phyloP scores from a whole-genome alignment of 2,797 vertebrate species.

The Allobates femoralis region DNA sequence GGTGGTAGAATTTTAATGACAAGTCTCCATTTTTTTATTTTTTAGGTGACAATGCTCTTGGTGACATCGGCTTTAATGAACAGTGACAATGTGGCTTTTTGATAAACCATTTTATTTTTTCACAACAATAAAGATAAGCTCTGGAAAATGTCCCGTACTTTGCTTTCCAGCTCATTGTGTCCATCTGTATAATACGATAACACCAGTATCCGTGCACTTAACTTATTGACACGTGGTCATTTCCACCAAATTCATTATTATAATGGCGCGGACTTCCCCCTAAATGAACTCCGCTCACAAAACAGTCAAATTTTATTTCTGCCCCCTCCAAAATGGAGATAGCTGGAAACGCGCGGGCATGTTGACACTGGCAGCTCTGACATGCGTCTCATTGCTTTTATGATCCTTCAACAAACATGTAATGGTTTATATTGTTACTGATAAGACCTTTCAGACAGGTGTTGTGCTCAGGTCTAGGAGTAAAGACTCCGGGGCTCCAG shows the following conservation, averaged over 20 bases:
- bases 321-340: slow-evolving; percentile 7
- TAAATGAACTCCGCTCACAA: background rate
- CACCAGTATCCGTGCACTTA: slow-evolving; percentile 19
- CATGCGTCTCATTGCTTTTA: slow-evolving; percentile 37
- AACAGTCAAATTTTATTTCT: background rate
- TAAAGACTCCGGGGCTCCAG: background rate
- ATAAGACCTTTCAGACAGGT: slow-evolving; percentile 45
- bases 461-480: background rate
- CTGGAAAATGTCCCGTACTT: slow-evolving; percentile 23
- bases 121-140: background rate
- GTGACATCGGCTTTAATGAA: background rate
- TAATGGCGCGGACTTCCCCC: slow-evolving; percentile 32
- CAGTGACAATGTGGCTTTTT: background rate
- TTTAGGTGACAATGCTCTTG: background rate
- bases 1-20: no score
- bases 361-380: slow-evolving; percentile 37
- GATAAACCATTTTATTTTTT: slow-evolving; percentile 1
- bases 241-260: slow-evolving; percentile 9
- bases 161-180: slow-evolving; percentile 8
- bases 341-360: slow-evolving; percentile 22
- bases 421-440: slow-evolving; percentile 25
- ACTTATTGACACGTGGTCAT: slow-evolving; percentile 10
- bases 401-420: slow-evolving; percentile 27
- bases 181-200: slow-evolving; percentile 11
- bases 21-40: background rate